Evolutionary conservation across 2,888 invertebrate species (phyloP).

Genomic region (Athripsodes cinereus): DNA sequence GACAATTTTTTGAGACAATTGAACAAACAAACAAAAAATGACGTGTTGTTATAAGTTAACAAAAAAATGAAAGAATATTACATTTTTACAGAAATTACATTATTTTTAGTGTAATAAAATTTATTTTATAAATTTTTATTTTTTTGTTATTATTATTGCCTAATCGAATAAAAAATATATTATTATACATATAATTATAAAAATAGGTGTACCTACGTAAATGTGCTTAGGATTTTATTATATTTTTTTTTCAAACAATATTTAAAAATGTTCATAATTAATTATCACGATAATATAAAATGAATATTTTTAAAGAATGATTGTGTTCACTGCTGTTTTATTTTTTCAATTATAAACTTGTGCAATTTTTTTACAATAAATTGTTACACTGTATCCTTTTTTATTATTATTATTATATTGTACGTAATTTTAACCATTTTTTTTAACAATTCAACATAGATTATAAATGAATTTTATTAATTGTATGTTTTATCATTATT

Average conservation of each 20-base stretch:
- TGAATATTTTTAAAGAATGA: conserved; percentile 9
- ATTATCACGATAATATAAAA: background rate
- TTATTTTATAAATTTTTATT: conserved; percentile 12
- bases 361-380: conserved; percentile 21
- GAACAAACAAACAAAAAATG: too few relatives aligned
- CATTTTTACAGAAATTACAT: conserved; percentile 21
- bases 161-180: conserved; percentile 13
- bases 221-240: conserved; percentile 17
- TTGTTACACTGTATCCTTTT: conserved; percentile 8
- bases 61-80: conserved; percentile 13
- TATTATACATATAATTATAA: too few relatives aligned
- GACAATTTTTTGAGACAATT: conserved; percentile 17
- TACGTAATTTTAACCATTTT: background rate
- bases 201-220: background rate
- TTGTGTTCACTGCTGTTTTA: conserved; percentile 21
- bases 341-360: conserved; percentile 15
- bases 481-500: background rate
- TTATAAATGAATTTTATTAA: background rate
- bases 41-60: conserved; percentile 27
- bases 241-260: conserved; percentile 9
- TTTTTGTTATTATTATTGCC: conserved; percentile 12
- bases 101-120: conserved; percentile 17
- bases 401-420: background rate
- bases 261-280: conserved; percentile 1
- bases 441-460: too few relatives aligned